A percentile compares a stretch with the other conserved stretches of the same genome.
Conservation (phyloP, 2,888 invertebrate species). For the Noctua pronuba region DNA sequence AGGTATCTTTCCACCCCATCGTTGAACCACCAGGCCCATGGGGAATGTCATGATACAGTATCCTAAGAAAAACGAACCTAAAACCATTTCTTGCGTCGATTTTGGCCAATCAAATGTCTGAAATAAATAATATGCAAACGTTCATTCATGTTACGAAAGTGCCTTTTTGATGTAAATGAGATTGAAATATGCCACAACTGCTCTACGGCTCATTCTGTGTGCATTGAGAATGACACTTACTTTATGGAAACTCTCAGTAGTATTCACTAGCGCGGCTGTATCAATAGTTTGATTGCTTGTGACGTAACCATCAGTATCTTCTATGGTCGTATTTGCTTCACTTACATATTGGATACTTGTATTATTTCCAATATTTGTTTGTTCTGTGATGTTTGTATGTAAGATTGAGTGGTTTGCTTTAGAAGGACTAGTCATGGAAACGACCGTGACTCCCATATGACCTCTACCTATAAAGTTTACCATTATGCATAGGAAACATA, state of each 20-base stretch:
- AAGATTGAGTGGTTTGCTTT: constrained; percentile 9
- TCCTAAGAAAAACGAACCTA: constrained; percentile 89
- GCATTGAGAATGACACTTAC: constrained; percentile 30
- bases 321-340: constrained; percentile 1
- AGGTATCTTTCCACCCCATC: constrained; percentile 91
- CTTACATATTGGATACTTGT: constrained; percentile 4
- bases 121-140: neutral
- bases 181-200: neutral
- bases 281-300: constrained; percentile 7
- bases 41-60: constrained; percentile 89
- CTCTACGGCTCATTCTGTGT: neutral
- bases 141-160: neutral
- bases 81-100: constrained; percentile 79
- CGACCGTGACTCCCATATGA: constrained; percentile 79
- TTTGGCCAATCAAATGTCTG: constrained; percentile 81
- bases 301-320: neutral
- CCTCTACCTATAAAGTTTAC: constrained; percentile 72
- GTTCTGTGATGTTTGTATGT: neutral
- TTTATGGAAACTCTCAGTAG: constrained; percentile 17
- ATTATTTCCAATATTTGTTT: neutral
- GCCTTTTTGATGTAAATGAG: neutral
- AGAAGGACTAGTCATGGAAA: constrained; percentile 75
- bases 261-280: neutral
- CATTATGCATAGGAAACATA: constrained; percentile 70
- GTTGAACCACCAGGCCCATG: constrained; percentile 90